Evolutionary conservation across 2,797 vertebrate genomes (phyloP), one percentile per base, ranked within the genome.

Genomic region (Sebastes trivittatus): DNA sequence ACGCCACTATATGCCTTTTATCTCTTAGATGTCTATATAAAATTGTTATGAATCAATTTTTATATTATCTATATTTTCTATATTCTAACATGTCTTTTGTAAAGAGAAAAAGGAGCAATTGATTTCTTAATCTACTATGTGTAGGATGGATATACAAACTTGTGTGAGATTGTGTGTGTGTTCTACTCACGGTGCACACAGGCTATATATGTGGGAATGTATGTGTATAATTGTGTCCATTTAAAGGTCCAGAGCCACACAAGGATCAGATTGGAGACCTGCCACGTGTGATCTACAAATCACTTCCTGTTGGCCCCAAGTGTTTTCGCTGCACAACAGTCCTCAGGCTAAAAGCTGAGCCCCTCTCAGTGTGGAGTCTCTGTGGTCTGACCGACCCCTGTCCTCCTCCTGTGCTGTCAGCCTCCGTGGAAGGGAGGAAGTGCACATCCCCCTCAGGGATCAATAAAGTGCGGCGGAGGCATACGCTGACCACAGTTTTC

Each of bases 391-490:
- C 13, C 38, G 18, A 75, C 76, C 83, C 61, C 34, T 25, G 30
- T 64, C 55, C 61, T 70, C 61, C 42, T 49, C 42, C 42, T 55
- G 11, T 30, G 67, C 59, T 36, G 49, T 70, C 32, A 25, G 62
- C 29, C 65, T 65, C 16, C 29, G 11, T 11, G 2, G n/a, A 14
- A 49, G 22, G 29, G 10, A 78, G 75, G 68, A 82, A 54, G 38
- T 22, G 2, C 3, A 72, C 54, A 52, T 82, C 69, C 55, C 80
- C 87, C 72, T 66, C 64, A 14, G 83, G 81, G 80, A 86, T 79
- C 82, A 82, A 82, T 87, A 81, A 88, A 78, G 38, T 6, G 29
- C 11, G n/a, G 60, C 60, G 68, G 58, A 80, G 67, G 30, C 34
- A 38, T 46, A 42, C 1, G 0, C 29, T 38, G 30, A 63, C 49